Conservation (phyloP, 2,797 vertebrate genomes). For the Zalophus californianus region DNA sequence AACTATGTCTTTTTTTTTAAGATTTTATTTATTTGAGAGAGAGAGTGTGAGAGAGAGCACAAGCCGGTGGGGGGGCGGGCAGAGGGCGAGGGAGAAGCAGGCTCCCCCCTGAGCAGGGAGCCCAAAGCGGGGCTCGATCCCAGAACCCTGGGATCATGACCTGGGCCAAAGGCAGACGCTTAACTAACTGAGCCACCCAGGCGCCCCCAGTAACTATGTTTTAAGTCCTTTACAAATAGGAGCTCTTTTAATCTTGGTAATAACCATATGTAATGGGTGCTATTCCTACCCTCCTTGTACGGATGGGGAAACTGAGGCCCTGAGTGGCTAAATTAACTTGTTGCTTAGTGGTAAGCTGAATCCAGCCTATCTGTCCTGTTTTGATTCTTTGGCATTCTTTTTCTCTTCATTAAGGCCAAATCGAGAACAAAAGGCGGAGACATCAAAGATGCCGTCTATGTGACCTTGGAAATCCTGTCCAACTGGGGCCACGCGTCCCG, state of each 20-base stretch:
- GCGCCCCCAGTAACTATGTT: not conserved
- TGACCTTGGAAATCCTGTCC: slow-evolving; percentile 97
- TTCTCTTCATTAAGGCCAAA: slow-evolving; percentile 68
- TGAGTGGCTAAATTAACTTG: accelerated
- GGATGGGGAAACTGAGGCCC: not conserved
- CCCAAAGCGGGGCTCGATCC: not conserved
- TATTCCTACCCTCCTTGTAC: accelerated
- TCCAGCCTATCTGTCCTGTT: not conserved
- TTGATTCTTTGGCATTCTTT: not conserved
- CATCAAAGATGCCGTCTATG: slow-evolving; percentile 90
- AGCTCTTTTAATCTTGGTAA: not conserved
- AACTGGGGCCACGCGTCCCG: slow-evolving; percentile 93
- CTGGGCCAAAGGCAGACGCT: not conserved
- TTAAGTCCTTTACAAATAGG: not conserved
- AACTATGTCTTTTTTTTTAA: not conserved
- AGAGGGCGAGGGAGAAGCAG: not conserved
- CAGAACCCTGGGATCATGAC: not conserved
- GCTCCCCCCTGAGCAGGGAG: not conserved
- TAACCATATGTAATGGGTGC: not conserved
- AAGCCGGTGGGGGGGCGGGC: not conserved
- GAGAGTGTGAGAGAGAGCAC: not conserved
- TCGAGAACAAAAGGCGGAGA: slow-evolving; percentile 68
- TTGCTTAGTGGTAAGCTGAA: no score
- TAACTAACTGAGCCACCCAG: not conserved
- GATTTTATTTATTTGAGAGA: not conserved